Base-by-base conservation (phyloP, 2,888 invertebrate species). In the Dione juno region DNA sequence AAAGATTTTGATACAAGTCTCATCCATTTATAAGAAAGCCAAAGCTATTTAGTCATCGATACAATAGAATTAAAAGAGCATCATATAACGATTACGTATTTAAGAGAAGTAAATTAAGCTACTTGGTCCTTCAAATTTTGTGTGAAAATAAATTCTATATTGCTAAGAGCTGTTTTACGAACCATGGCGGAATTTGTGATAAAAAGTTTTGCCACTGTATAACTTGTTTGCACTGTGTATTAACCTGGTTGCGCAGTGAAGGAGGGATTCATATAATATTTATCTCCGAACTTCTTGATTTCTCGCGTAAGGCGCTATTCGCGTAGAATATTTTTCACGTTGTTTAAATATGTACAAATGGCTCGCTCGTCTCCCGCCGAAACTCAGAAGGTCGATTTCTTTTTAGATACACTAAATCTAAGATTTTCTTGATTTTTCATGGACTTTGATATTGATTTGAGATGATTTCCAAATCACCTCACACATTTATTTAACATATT, bases 271-370 rank as follows among this genome's bases (percentile, higher is more conserved):
- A 74, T 76, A 70, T 74, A 77, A 78, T 77, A 79, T 79, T 77
- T 74, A 76, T 13, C n/a, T 41, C 53, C 65, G 67, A 78, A 75
- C 74, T 74, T 74, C 78, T 78, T 77, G 78, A 78, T 79, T 77
- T 78, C 59, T 57, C 73, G 73, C 75, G 74, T 72, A 75, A 77
- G 74, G 68, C 74, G 69, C 70, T 41, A 61, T 72, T 67, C 70
- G 74, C 75, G 74, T 71, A 70, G 76, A 67, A 73, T 77, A 76
- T 81, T 80, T 83, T 81, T 79, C 77, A 79, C 74, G 77, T 72
- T 76, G 70, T 76, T 84, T 80, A 82, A 84, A 82, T 82, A 85
- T 84, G 80, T 77, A 82, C 78, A 77, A 80, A 81, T 79, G 73
- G 79, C 70, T 75, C 69, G 79, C 77, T 72, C 75, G 74, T 78